Base-by-base conservation (phyloP, 2,113 vertebrate genomes). In the Callipepla californica region DNA sequence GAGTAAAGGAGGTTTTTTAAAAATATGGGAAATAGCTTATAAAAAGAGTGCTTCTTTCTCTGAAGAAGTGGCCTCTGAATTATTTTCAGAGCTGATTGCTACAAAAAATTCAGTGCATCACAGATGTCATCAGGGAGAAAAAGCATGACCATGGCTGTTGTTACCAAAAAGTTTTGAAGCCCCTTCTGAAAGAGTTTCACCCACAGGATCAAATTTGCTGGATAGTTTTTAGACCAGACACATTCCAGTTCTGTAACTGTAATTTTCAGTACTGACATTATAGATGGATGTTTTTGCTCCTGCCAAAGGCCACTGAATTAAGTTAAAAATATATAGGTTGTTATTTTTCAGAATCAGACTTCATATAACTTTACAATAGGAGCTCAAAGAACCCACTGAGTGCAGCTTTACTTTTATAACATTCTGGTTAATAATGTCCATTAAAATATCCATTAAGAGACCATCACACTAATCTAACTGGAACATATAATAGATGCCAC, bases 401-500 rank as follows among this genome's bases (percentile, higher is more conserved):
- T 93, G 84, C 91, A 48, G 22, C 79, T 97, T 97, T 96, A 95
- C 93, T 97, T 97, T 97, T 92, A 92, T 57, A 96, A 94, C 97
- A 96, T 97, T 97, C 94, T 96, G 59, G 63, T 91, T 97, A 92
- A 94, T 96, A 88, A 94, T 95, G 92, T 96, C 96, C 97, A 96
- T 97, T 97, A 97, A 97, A 96, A 94, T 58, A 94, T 90, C 94
- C 94, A 97, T 98, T 98, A 97, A 97, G 97, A 97, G 73, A 94
- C 73, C 87, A 97, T 98, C 94, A 94, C 90, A 90, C 73, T 97
- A 96, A 97, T 96, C 97, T 97, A 96, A 97, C 85, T 96, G 81
- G 72, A 97, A 96, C 89, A 90, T 96, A 59, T 96, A 97, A 96
- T 92, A 97, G 89, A 93, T 96, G 80, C 53, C 16, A 16, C 80